phyloP scores from a whole-genome alignment of 1,140 invertebrate species.

The Plectrocnemia conspersa region DNA sequence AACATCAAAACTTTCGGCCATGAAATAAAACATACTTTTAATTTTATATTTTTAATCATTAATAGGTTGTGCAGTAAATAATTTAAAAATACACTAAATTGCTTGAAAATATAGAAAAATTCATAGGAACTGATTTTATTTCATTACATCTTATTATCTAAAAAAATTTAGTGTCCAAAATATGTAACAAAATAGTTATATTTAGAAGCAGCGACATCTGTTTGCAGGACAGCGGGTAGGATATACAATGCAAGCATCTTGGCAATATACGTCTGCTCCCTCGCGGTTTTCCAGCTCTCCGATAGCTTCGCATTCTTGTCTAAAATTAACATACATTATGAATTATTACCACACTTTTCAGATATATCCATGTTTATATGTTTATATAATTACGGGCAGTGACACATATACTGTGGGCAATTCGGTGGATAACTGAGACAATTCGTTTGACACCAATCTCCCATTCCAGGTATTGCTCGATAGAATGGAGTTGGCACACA shows the following conservation, averaged over 20 bases:
- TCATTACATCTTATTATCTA: no score
- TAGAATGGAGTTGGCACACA: slow-evolving; percentile 62
- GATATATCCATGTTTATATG: slow-evolving; percentile 1
- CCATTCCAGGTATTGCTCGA: slow-evolving; percentile 65
- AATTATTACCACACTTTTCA: background rate
- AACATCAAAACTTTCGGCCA: no score
- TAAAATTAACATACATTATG: slow-evolving; percentile 45
- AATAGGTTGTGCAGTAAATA: no score
- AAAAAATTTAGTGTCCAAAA: no score
- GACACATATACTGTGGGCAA: slow-evolving; percentile 68
- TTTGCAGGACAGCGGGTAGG: slow-evolving; percentile 64
- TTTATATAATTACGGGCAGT: slow-evolving; percentile 72
- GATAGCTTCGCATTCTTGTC: slow-evolving; percentile 70
- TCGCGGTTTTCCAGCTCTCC: slow-evolving; percentile 65
- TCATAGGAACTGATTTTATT: no score
- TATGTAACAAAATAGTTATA: no score
- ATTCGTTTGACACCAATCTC: slow-evolving; percentile 76
- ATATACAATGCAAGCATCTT: slow-evolving; percentile 75
- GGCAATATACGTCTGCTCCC: slow-evolving; percentile 76
- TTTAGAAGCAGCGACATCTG: slow-evolving; percentile 67
- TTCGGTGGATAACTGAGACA: slow-evolving; percentile 80
- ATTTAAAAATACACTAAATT: no score
- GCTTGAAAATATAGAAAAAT: no score
- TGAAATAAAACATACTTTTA: no score
- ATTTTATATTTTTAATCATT: no score